Conservation (phyloP, 2,797 vertebrate species). For the Clamator glandarius region DNA sequence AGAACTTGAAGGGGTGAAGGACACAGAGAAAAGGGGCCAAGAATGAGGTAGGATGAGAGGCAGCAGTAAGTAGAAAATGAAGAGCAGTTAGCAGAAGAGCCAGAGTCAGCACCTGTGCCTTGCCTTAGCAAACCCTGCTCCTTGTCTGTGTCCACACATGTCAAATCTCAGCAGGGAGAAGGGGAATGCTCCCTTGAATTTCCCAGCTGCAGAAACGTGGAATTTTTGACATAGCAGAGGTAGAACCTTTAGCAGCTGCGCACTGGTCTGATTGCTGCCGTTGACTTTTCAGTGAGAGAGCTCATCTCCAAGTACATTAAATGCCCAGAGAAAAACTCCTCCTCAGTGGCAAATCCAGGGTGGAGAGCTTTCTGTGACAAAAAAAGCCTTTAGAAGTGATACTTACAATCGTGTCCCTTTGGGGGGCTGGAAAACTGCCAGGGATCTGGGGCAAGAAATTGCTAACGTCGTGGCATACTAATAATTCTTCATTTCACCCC, state of each 20-base stretch:
- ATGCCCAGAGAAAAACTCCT: neutral
- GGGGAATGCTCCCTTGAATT: conserved; percentile 31
- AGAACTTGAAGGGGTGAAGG: conserved; percentile 30
- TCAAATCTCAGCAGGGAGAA: conserved; percentile 48
- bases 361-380: neutral
- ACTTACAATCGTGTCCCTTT: conserved; percentile 26
- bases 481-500: conserved; percentile 60
- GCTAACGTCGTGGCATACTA: conserved; percentile 55
- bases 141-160: conserved; percentile 65
- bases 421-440: conserved; percentile 36
- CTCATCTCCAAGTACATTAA: neutral
- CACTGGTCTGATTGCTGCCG: neutral
- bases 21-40: conserved; percentile 32
- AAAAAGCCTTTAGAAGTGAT: neutral
- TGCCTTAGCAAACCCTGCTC: conserved; percentile 63
- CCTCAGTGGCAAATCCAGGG: neutral
- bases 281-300: neutral
- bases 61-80: neutral
- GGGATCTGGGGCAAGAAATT: conserved; percentile 44
- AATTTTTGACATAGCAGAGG: neutral
- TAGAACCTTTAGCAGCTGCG: neutral
- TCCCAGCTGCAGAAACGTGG: neutral
- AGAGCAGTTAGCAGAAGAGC: conserved; percentile 38
- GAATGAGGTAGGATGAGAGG: conserved; percentile 38
- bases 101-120: conserved; percentile 59